Base-by-base conservation (phyloP, 2,113 vertebrate species). In the Lepus europaeus region DNA sequence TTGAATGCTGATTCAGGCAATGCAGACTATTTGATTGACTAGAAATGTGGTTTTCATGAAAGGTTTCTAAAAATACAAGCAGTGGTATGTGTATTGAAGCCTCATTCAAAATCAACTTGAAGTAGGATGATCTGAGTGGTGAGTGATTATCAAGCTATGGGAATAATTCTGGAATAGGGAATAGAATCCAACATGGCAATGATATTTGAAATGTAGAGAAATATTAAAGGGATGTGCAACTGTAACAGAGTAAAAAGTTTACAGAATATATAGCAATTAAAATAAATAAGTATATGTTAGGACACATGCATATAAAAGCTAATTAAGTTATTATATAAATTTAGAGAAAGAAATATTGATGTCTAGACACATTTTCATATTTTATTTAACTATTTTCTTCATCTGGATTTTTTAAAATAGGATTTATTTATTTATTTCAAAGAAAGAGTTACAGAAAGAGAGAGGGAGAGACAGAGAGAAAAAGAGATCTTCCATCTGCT, bases 271-370 rank as follows among this genome's bases (percentile, higher is more conserved):
- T 51, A 88, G 51, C 25, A 78, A 53, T 39, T 56, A 61, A 86
- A 49, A 78, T 59, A 68, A 5, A 10, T 19, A 86, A 31, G 33
- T 31, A 39, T 56, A 36, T 69, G 22, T 25, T 16, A 53, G 20
- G 16, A 27, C 6, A n/a, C 13, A 33, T 22, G 9, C 33, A n/a
- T 45, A 51, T 66, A 61, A 61, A 14, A 61, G 22, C 59, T 61
- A 45, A 45, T 45, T 45, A 45, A 45, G 45, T 45, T 45, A 36
- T 87, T 64, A 33, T 66, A 59, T 87, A 61, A 25, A 79, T 79
- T 93, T 79, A 80, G 66, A 95, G 27, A 51, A 84, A 80, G 11
- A 87, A n/a, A 94, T 78, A 14, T 22, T 77, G 36, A 84, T 13
- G 51, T 64, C 17, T 83, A 61, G 23, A 49, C 5, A 64, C 10